phyloP scores from a whole-genome alignment of 2,113 vertebrate species.

The Pontoporia blainvillei region DNA sequence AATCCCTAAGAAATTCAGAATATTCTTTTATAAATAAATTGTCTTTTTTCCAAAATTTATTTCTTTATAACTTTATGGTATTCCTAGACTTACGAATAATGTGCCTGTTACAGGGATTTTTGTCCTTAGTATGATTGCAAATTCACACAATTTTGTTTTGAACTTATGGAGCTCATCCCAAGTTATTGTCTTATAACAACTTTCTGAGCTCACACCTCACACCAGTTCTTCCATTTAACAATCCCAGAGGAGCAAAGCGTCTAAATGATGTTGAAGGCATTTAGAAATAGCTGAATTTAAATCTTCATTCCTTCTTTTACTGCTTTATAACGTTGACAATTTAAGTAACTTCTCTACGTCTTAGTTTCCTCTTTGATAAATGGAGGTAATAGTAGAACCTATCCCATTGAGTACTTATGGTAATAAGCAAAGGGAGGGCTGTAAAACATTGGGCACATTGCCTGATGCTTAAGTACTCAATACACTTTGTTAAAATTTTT shows the following conservation, averaged over 20 bases:
- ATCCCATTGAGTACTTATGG: neutral
- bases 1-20: neutral
- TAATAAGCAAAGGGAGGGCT: neutral
- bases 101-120: neutral
- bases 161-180: neutral
- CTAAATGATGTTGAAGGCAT: neutral
- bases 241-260: neutral
- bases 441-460: neutral
- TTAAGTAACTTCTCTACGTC: neutral
- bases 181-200: neutral
- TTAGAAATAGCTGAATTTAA: neutral
- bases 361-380: neutral
- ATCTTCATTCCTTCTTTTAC: neutral
- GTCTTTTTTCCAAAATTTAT: neutral
- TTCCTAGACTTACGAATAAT: neutral
- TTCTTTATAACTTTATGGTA: neutral
- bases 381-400: neutral
- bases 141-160: neutral
- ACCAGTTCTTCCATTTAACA: neutral
- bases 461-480: neutral
- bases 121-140: neutral
- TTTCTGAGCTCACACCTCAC: neutral
- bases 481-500: neutral
- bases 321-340: neutral
- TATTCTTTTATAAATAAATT: neutral